Evolutionary conservation across 2,113 vertebrate species (phyloP), one percentile per base, ranked within the genome.

Genomic region (Dicrurus megarhynchus): DNA sequence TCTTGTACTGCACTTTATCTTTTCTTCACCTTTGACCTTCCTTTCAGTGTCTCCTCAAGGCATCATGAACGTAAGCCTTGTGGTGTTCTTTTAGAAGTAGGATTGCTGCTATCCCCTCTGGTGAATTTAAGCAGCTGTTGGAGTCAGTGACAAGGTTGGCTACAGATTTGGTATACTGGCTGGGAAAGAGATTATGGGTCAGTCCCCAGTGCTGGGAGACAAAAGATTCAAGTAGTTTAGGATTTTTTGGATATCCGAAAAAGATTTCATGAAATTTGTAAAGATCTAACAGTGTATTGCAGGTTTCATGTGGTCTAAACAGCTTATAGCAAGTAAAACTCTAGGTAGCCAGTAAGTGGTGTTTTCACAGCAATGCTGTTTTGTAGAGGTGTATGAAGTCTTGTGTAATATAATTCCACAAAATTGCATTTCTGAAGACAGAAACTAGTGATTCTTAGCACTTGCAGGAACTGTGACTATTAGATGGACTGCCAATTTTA

Each of bases 1-100:
- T 98, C 98, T 99, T 99, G 99, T 99, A 98, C 98, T 87, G 98
- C 98, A 99, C 98, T 99, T 99, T 99, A 99, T 99, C 99, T 99
- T 98, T 98, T 98, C 97, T 98, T 98, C 98, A 99, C 99, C 99
- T 99, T 97, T 99, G 99, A 99, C 99, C 99, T 98, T 97, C 93
- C 87, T 97, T 97, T 99, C 98, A 99, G 98, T 97, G 98, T 98
- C 97, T 98, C 98, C 97, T 97, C 98, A 98, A 99, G 98, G 98
- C 98, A 94, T 98, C 97, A 82, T 97, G 98, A 97, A 97, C 97
- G 97, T 98, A 99, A 99, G 99, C 98, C 99, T 98, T 97, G 98
- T 98, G 98, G 98, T 98, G 98, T 98, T 98, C 98, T 98, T 98
- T 99, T 97, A 99, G 98, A 99, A 98, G 98, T 97, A 91, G 97